phyloP scores from a whole-genome alignment of 2,797 vertebrate genomes.

The Falco novaeseelandiae region DNA sequence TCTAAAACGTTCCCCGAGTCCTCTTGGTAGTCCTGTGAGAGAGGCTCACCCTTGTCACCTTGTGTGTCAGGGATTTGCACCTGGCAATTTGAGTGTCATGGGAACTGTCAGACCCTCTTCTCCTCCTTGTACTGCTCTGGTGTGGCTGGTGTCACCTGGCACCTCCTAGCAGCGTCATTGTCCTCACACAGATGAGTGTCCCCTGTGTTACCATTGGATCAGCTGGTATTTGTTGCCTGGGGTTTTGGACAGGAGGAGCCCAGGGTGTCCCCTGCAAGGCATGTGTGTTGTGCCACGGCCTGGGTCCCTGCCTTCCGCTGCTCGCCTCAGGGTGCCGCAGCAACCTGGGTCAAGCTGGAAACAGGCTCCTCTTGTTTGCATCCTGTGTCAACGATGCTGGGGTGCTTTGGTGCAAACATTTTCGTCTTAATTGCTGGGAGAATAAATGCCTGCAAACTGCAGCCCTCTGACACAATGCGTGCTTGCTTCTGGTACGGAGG shows the following conservation, averaged over 20 bases:
- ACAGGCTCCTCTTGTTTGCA: not conserved
- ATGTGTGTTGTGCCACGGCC: accelerated
- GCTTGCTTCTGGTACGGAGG: not conserved
- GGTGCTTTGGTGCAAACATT: not conserved
- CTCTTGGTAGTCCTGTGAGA: not conserved
- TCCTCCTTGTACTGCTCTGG: not conserved
- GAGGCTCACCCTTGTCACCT: not conserved
- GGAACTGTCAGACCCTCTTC: not conserved
- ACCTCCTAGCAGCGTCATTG: not conserved
- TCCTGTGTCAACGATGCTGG: accelerated
- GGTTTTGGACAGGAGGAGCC: not conserved
- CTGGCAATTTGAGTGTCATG: not conserved
- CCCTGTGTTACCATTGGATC: not conserved
- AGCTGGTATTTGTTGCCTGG: not conserved
- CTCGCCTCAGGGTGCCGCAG: accelerated
- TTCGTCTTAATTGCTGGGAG: not conserved
- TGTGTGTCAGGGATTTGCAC: not conserved
- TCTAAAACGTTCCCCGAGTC: accelerated
- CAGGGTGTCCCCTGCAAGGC: accelerated
- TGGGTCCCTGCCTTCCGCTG: not conserved
- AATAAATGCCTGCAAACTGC: not conserved
- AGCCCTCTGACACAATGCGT: not conserved
- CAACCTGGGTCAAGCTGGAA: not conserved
- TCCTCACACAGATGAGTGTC: not conserved
- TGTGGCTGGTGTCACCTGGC: not conserved